A percentile compares a stretch with the other conserved stretches of the same genome.
Conservation (phyloP, 1,140 invertebrate species). For the Steinernema khuongi region DNA sequence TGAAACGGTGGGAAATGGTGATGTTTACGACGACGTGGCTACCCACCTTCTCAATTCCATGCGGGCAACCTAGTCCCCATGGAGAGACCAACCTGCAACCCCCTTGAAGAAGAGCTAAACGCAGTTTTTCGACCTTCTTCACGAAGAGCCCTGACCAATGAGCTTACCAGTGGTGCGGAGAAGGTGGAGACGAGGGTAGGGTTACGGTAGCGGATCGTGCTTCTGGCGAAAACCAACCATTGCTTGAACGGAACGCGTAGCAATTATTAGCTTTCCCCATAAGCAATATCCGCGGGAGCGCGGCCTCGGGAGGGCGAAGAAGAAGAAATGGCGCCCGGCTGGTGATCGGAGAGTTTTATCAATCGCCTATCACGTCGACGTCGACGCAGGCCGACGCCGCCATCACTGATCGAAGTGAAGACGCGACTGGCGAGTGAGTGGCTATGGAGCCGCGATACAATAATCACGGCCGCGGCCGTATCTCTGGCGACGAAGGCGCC, state of each 20-base stretch:
- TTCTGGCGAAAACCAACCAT: not conserved
- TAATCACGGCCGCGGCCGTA: not conserved
- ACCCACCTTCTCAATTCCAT: no score
- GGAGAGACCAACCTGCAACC: no score
- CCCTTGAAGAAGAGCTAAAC: no score
- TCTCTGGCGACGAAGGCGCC: no score
- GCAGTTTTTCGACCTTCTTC: no score
- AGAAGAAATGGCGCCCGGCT: not conserved
- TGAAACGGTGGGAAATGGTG: no score
- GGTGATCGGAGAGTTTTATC: not conserved
- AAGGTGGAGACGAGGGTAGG: no score
- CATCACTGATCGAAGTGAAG: not conserved
- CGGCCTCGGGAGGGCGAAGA: not conserved
- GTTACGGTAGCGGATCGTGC: not conserved
- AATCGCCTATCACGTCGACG: not conserved
- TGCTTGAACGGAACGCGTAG: not conserved
- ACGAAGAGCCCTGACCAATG: no score
- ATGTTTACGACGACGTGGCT: no score
- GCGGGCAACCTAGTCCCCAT: no score
- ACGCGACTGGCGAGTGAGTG: not conserved
- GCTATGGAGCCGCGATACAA: not conserved
- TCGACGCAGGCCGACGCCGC: not conserved
- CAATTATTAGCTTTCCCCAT: conserved; percentile 13
- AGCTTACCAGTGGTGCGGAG: no score
- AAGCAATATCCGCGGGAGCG: conserved; percentile 8